Evolutionary conservation across 2,113 vertebrate genomes (phyloP), one percentile per base, ranked within the genome.

Genomic region (Otis tarda): DNA sequence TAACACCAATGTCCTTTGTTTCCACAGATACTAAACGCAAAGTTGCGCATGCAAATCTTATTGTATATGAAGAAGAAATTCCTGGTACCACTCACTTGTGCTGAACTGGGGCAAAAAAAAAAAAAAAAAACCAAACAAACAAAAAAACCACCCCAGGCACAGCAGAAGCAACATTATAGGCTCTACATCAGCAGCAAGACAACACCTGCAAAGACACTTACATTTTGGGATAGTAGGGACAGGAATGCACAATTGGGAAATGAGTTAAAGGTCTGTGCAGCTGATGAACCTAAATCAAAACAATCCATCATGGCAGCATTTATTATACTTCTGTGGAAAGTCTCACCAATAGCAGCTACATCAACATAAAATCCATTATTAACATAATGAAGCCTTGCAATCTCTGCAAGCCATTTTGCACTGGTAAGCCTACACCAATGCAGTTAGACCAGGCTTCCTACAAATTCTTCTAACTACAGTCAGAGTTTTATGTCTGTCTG

Each of bases 341-440:
- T 23, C n/a, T 22, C 57, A n/a, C 22, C 59, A 73, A 12, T 0
- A 3, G 41, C 31, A 87, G 67, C 69, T 64, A 14, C n/a, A 47
- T 63, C 70, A 75, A 45, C 10, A 30, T 8, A 61, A 81, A 94
- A 35, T 5, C 37, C 57, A 84, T 28, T 25, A 57, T 7, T 11
- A 78, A 70, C 47, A 77, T 56, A 70, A 15, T 0, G 9, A 43
- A 83, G n/a, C 35, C 43, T 39, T 82, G 49, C 47, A 74, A 61
- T 8, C 30, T 50, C 85, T 57, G 69, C 39, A 56, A 63, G 57
- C 12, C 49, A 23, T 14, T 49, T 28, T n/a, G 61, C 56, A 33
- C 6, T 14, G n/a, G 53, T 39, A 28, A 75, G 22, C 33, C 35
- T 60, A 30, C 1, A 0, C 2, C 41, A 78, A 15, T 2, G 8